Base-by-base conservation (phyloP, 2,888 invertebrate species). In the Tridacna gigas region DNA sequence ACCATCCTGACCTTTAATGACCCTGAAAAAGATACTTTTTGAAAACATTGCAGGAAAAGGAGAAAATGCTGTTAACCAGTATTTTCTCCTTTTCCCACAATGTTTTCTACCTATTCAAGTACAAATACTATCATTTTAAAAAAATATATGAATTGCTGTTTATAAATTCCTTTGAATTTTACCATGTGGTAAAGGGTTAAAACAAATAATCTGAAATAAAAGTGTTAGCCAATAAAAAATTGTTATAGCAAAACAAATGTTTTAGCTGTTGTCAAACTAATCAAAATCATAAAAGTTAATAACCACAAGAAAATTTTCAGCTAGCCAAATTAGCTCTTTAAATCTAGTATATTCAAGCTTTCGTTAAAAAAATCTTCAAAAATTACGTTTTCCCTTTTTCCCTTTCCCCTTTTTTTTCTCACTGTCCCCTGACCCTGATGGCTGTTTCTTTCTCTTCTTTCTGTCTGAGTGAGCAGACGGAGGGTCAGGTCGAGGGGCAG, bases 361-460 rank as follows among this genome's bases (percentile, higher is more conserved):
- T 65, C 26, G 2, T 37, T 56, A 13, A 20, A 63, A 51, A 48
- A 51, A 48, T 26, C 48, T 45, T 51, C 20, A 48, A 47, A 28
- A 37, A 79, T 80, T 84, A 84, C 84, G 77, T 84, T 84, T 84
- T 71, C 80, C 75, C 80, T 86, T 76, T 74, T 79, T 79, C 61
- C 77, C 81, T 47, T 81, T 66, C 37, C 81, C 84, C 67, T 83
- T 84, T 77, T 85, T 84, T 81, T 82, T 83, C 47, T 74, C 80
- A 74, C 81, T 85, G 22, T 78, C 86, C 20, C 37, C 80, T n/a
- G 86, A 86, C 60, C 78, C 80, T 9, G 82, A 76, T 28, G 78
- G 73, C 18, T 77, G 67, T 73, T 86, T 86, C 82, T 85, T 85
- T 20, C 74, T 66, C 78, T 86, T 86, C 22, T 48, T 66, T 22